phyloP scores from a whole-genome alignment of 1,140 invertebrate species.

The Lepidurus arcticus region DNA sequence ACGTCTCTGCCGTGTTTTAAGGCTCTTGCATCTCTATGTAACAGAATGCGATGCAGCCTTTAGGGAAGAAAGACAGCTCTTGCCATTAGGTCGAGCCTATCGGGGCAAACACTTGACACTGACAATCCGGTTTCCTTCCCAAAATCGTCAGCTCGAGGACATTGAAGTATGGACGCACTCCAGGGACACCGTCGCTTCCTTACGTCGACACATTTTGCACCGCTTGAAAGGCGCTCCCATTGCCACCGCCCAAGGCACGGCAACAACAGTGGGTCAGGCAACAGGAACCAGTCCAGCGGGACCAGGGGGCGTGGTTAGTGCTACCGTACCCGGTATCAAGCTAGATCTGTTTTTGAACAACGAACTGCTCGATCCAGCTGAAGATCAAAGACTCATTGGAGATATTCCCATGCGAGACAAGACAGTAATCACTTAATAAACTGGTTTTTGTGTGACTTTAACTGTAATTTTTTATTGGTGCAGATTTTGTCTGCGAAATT shows the following conservation, averaged over 20 bases:
- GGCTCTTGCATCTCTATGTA: conserved; percentile 91
- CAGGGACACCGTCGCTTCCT: conserved; percentile 82
- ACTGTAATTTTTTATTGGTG: conserved; percentile 37
- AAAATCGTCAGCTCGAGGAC: conserved; percentile 83
- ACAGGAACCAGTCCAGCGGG: neutral
- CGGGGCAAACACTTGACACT: conserved; percentile 83
- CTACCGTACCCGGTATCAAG: conserved; percentile 54
- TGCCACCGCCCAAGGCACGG: conserved; percentile 43
- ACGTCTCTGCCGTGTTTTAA: conserved; percentile 87
- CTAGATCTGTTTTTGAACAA: conserved; percentile 85
- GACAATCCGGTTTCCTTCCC: conserved; percentile 81
- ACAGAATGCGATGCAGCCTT: conserved; percentile 91
- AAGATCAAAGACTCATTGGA: conserved; percentile 81
- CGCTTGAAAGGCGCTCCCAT: conserved; percentile 57
- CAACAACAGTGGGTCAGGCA: conserved; percentile 8
- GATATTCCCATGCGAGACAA: conserved; percentile 85
- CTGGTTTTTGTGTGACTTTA: neutral
- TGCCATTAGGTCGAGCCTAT: conserved; percentile 67
- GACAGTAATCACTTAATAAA: conserved; percentile 55
- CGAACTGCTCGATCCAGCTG: conserved; percentile 75
- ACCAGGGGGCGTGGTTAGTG: conserved; percentile 38
- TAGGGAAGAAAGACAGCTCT: conserved; percentile 77
- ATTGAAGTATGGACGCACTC: conserved; percentile 87
- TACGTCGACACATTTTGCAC: conserved; percentile 68
- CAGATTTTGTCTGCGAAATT: conserved; percentile 80